Evolutionary conservation across 2,888 invertebrate genomes (phyloP).

Genomic region (Chydorus sphaericus): DNA sequence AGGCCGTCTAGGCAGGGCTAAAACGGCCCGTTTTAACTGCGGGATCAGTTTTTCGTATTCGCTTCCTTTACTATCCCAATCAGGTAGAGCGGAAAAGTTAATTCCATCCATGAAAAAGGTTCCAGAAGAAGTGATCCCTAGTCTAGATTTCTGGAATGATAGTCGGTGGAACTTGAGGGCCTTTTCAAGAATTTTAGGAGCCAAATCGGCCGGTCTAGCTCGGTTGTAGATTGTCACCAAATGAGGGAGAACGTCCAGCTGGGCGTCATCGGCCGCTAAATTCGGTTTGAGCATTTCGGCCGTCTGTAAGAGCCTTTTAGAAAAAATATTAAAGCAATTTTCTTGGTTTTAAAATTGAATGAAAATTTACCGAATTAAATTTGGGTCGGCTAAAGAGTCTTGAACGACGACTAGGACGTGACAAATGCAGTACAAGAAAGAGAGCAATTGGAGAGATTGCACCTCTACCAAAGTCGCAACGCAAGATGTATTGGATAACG

Average conservation of each 20-base stretch:
- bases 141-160: not conserved
- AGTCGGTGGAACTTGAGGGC: not conserved
- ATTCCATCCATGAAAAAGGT: not conserved
- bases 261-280: constrained; percentile 40
- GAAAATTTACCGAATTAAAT: constrained; percentile 30
- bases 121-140: not conserved
- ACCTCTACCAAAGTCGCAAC: constrained; percentile 48
- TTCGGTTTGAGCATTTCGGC: constrained; percentile 72
- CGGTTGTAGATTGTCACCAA: constrained; percentile 69
- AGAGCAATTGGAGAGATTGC: constrained; percentile 60
- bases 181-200: not conserved
- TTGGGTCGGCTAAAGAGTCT: constrained; percentile 77
- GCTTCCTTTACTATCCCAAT: not conserved
- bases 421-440: constrained; percentile 75
- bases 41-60: not conserved
- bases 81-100: constrained; percentile 1
- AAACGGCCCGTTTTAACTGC: not conserved
- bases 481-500: constrained; percentile 37
- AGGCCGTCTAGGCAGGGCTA: constrained; percentile 1
- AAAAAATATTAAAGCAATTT: constrained; percentile 20
- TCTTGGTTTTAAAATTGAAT: not conserved
- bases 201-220: constrained; percentile 48
- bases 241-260: constrained; percentile 67
- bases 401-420: constrained; percentile 77
- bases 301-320: constrained; percentile 60